These are phyloP conservation scores for Drosophila repletoides DNA, from an alignment of 1,140 invertebrate species.

Conservation along the genomic window DNA sequence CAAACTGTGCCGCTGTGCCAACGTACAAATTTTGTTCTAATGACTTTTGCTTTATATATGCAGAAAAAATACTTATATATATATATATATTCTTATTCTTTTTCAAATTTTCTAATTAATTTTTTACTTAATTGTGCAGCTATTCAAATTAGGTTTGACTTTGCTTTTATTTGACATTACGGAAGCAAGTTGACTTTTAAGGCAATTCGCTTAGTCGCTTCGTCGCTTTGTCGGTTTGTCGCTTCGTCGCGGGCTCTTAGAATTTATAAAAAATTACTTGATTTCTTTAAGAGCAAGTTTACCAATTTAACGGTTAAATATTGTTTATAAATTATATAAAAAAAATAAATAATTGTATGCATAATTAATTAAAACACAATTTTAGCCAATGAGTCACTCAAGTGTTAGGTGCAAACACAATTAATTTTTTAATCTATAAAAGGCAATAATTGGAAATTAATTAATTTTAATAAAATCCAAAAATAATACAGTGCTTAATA, in stretches of 20 bases:
- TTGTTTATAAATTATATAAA: conserved; percentile 4
- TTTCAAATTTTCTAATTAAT: conserved; percentile 48
- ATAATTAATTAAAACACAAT: background rate
- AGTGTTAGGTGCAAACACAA: too few relatives aligned
- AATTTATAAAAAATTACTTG: conserved; percentile 19
- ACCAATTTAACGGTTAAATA: conserved; percentile 22
- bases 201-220: too few relatives aligned
- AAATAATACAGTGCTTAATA: too few relatives aligned
- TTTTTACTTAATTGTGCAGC: conserved; percentile 68
- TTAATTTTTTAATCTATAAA: too few relatives aligned
- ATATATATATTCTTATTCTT: background rate
- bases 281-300: conserved; percentile 18
- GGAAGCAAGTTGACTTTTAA: conserved; percentile 69
- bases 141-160: conserved; percentile 54
- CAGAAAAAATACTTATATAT: conserved; percentile 4
- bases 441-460: too few relatives aligned
- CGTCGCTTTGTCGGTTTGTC: too few relatives aligned
- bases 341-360: conserved; percentile 1
- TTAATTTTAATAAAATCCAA: too few relatives aligned
- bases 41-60: conserved; percentile 55
- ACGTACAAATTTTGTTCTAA: conserved; percentile 69
- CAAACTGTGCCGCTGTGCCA: conserved; percentile 69
- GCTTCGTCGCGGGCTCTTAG: conserved; percentile 3
- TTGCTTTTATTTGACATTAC: conserved; percentile 51
- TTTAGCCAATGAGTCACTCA: background rate